Percentiles rank a stretch among this genome's conserved stretches.
Conservation (phyloP, 2,797 vertebrate genomes). For the Sebastes taczanowskii region DNA sequence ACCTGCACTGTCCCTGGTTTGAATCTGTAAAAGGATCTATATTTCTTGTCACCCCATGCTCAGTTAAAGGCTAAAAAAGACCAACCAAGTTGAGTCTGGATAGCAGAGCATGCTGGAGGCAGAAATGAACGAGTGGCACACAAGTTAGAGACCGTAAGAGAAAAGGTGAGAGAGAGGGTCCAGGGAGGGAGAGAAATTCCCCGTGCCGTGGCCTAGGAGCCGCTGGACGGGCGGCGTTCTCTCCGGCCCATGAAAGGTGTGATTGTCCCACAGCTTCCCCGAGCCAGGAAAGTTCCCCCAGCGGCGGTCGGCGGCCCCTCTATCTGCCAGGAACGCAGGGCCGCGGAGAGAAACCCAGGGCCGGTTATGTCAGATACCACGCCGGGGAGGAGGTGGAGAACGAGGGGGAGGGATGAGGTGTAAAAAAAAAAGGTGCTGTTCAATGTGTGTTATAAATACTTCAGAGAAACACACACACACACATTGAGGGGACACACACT, state of each 20-base stretch:
- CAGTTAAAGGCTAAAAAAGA: background rate
- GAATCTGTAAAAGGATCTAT: background rate
- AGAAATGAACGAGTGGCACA: slow-evolving; percentile 22
- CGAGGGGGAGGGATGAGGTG: background rate
- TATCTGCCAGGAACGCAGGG: slow-evolving; percentile 79
- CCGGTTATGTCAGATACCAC: slow-evolving; percentile 74
- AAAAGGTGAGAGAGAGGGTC: slow-evolving; percentile 35
- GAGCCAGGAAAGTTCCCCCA: slow-evolving; percentile 87
- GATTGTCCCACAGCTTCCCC: slow-evolving; percentile 79
- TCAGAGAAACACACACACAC: slow-evolving; percentile 46
- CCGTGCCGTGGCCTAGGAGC: slow-evolving; percentile 62
- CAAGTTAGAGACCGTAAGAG: slow-evolving; percentile 33
- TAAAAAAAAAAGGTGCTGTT: slow-evolving; percentile 64
- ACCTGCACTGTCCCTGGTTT: background rate
- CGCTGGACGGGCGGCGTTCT: slow-evolving; percentile 72
- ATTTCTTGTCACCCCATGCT: background rate
- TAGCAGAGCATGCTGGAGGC: background rate
- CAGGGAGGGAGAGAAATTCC: slow-evolving; percentile 66
- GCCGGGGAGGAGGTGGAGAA: background rate
- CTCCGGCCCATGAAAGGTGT: slow-evolving; percentile 83
- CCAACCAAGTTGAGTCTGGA: background rate
- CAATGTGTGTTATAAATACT: slow-evolving; percentile 80
- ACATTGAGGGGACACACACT: slow-evolving; percentile 29
- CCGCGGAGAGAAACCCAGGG: slow-evolving; percentile 50
- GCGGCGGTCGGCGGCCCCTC: slow-evolving; percentile 75